Evolutionary conservation across 2,888 invertebrate species (phyloP), one percentile per base, ranked within the genome.

Genomic region (Ctena decussata): DNA sequence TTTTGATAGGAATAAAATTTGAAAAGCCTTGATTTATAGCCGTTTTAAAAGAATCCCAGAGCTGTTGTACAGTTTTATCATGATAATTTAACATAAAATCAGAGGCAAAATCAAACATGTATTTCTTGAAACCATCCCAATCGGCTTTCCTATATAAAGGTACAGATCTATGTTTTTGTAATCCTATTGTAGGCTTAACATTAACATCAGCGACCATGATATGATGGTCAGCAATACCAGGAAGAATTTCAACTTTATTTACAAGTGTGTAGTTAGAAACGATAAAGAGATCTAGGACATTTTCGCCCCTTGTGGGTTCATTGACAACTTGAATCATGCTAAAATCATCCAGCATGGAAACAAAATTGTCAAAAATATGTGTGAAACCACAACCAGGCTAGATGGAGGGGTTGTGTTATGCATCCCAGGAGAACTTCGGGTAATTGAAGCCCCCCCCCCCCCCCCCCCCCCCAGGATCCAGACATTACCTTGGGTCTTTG

Each of bases 181-280:
- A 12, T 2, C 24, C 24, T 57, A 49, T 5, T 32, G 57, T 37
- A 57, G 79, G 73, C 46, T 73, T 73, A 0, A 79, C 24, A 27
- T 79, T 39, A 35, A 72, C 79, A n/a, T 21, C 5, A 35, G 57
- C 32, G 24, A 39, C 53, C 41, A 79, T 35, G 11, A 73, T 44
- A 46, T 65, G 21, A 46, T 79, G 72, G 57, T 79, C 79, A 30
- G 60, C 57, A 73, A 79, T 73, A n/a, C 79, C 73, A 53, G 79
- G 79, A 30, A n/a, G 6, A 46, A 46, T 37, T 39, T 53, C 35
- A 1, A 57, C 44, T 46, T 65, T 39, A 12, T 77, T n/a, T 11
- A 77, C 32, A 6, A 72, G 12, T n/a, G 44, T 80, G 39, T 69
- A 41, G 30, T 80, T 80, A 37, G 75, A 75, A 21, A 70, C 76